phyloP scores from a whole-genome alignment of 2,797 vertebrate species.

The Tapera naevia region DNA sequence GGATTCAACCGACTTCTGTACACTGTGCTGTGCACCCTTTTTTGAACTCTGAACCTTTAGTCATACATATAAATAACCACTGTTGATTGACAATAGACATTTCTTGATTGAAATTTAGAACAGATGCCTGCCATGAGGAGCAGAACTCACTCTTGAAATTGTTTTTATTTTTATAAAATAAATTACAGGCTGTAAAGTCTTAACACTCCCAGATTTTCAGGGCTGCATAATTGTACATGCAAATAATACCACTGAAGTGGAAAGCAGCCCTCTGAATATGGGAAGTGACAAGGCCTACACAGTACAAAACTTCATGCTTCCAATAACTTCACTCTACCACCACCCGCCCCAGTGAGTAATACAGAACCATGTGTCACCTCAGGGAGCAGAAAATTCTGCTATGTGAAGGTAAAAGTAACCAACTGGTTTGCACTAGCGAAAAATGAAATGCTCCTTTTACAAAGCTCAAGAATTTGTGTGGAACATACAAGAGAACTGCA shows the following conservation, averaged over 20 bases:
- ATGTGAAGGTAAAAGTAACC: neutral
- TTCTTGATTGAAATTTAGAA: neutral
- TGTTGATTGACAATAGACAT: neutral
- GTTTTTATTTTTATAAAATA: neutral
- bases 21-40: neutral
- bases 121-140: neutral
- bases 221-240: neutral
- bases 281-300: neutral
- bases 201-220: neutral
- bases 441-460: neutral
- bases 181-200: neutral
- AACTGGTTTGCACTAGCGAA: neutral
- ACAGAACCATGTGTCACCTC: neutral
- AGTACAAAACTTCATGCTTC: neutral
- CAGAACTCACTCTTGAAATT: neutral
- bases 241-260: neutral
- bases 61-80: neutral
- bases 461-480: neutral
- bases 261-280: neutral
- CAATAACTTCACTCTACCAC: neutral
- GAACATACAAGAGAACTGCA: neutral
- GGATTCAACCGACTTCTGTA: neutral
- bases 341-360: neutral
- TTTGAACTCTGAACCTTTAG: neutral
- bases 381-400: neutral